These are phyloP conservation scores for Pelusios castaneus DNA, from an alignment of 2,113 vertebrate genomes.

Conservation along the genomic window DNA sequence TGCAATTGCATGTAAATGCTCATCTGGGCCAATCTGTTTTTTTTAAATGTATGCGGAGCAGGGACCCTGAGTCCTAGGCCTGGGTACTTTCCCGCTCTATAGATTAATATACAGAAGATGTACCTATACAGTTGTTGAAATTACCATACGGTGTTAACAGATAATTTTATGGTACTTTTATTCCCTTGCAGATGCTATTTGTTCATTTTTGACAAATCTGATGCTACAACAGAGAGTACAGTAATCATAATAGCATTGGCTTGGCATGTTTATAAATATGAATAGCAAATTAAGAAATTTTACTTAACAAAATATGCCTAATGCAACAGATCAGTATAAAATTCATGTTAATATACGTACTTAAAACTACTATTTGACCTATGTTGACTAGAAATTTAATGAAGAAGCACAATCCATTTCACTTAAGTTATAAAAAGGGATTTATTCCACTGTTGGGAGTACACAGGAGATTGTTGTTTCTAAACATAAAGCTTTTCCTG, in stretches of 20 bases:
- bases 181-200: slow-evolving; percentile 3
- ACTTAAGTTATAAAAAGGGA: background rate
- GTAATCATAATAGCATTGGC: background rate
- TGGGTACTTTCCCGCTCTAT: background rate
- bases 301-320: background rate
- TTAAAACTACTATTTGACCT: slow-evolving; percentile 17
- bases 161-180: background rate
- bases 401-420: slow-evolving; percentile 18
- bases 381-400: background rate
- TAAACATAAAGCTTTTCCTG: slow-evolving; percentile 41
- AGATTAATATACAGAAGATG: background rate
- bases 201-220: slow-evolving; percentile 25
- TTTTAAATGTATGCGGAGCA: background rate
- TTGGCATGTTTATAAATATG: background rate
- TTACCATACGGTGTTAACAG: background rate
- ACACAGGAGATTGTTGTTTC: background rate
- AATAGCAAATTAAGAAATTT: background rate
- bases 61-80: background rate
- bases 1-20: slow-evolving; percentile 22
- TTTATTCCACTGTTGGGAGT: background rate
- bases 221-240: background rate
- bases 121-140: background rate
- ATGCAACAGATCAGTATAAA: background rate
- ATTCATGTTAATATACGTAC: fast-evolving
- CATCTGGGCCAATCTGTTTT: background rate